Conservation (phyloP, 2,888 invertebrate genomes). For the Cephus rjabovi region DNA sequence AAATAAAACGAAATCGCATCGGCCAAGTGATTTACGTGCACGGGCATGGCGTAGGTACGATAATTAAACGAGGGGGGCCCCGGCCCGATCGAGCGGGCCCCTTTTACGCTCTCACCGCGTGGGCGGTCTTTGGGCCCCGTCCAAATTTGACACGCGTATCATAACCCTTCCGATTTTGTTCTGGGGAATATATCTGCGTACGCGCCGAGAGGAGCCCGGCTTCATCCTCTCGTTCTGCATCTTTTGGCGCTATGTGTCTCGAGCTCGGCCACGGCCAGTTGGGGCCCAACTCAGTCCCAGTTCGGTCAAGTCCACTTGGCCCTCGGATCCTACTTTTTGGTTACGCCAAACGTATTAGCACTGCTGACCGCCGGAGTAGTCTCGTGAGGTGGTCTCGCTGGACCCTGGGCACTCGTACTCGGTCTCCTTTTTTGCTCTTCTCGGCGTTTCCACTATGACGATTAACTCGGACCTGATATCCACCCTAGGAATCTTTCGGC, state of each 20-base stretch:
- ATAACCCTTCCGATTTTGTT: conserved; percentile 50
- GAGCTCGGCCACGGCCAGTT: background rate
- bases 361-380: conserved; percentile 32
- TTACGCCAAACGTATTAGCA: conserved; percentile 5
- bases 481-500: conserved; percentile 56
- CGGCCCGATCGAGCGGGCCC: conserved; percentile 44
- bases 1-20: conserved; percentile 45
- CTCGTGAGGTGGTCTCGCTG: conserved; percentile 54
- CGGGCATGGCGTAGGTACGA: conserved; percentile 57
- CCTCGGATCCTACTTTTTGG: background rate
- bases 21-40: conserved; percentile 60
- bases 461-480: conserved; percentile 48
- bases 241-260: background rate
- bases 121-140: conserved; percentile 58
- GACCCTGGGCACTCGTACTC: conserved; percentile 32
- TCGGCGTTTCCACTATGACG: conserved; percentile 36
- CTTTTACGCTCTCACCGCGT: conserved; percentile 47
- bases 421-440: conserved; percentile 41
- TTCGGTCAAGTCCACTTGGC: background rate
- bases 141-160: conserved; percentile 62
- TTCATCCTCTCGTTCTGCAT: conserved; percentile 29
- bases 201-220: background rate
- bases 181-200: background rate
- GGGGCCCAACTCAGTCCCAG: background rate
- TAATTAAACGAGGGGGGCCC: conserved; percentile 58